These are phyloP conservation scores for Antechinus flavipes DNA, from an alignment of 2,113 vertebrate species.

Conservation along the genomic window DNA sequence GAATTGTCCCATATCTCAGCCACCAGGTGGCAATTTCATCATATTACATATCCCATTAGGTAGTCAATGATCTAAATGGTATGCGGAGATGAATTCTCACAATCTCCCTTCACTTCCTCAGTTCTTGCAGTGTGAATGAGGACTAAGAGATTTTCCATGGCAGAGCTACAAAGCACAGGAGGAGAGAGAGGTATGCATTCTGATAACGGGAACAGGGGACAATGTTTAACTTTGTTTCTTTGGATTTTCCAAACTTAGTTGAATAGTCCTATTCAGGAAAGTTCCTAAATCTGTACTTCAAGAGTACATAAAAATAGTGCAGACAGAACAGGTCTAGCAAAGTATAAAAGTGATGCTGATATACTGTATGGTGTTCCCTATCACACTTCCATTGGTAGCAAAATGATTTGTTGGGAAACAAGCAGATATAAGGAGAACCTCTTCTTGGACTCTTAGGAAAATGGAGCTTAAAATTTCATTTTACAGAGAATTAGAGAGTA, in stretches of 20 bases:
- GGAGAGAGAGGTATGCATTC: neutral
- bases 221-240: conserved; percentile 29
- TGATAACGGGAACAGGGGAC: neutral
- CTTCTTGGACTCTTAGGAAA: neutral
- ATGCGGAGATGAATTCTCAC: conserved; percentile 76
- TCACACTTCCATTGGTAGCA: neutral
- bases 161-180: conserved; percentile 1
- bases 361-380: neutral
- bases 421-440: neutral
- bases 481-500: neutral
- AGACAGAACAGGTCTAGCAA: neutral
- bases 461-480: neutral
- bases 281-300: neutral
- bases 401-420: conserved; percentile 26
- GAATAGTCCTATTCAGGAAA: neutral
- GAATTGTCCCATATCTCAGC: conserved; percentile 78
- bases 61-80: conserved; percentile 83
- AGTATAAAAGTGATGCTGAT: neutral
- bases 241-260: neutral
- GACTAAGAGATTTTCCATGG: conserved; percentile 46
- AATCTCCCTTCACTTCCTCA: conserved; percentile 28
- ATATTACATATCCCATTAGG: conserved; percentile 89
- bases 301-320: neutral
- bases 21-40: conserved; percentile 86
- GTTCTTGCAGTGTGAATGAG: conserved; percentile 55